Conservation (phyloP, 2,888 invertebrate genomes). For the Hoplodrina blanda region DNA sequence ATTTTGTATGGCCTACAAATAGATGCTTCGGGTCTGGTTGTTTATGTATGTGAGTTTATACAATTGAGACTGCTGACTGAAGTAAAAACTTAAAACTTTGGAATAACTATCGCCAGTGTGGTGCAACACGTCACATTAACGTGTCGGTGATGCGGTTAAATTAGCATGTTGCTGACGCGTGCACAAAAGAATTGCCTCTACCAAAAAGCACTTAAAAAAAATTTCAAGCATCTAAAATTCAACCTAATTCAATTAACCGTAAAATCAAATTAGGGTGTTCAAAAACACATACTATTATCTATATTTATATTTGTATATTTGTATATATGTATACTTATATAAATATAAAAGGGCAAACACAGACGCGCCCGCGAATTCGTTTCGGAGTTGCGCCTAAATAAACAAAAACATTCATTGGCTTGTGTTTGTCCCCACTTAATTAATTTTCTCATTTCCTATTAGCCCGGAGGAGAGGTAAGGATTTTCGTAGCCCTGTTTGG, state of each 20-base stretch:
- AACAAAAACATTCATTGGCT: conserved; percentile 78
- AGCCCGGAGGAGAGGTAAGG: conserved; percentile 65
- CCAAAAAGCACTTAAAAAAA: too few relatives aligned
- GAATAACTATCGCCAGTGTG: too few relatives aligned
- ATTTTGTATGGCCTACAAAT: too few relatives aligned
- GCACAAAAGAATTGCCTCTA: too few relatives aligned
- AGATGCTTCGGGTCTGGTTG: too few relatives aligned
- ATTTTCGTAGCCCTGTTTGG: conserved; percentile 60
- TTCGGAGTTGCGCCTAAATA: conserved; percentile 77
- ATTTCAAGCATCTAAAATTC: not conserved
- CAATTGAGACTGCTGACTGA: too few relatives aligned
- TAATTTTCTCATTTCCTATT: conserved; percentile 88
- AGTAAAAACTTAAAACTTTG: too few relatives aligned
- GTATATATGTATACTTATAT: too few relatives aligned
- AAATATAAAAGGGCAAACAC: conserved; percentile 55
- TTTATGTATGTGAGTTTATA: too few relatives aligned
- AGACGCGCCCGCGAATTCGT: conserved; percentile 50
- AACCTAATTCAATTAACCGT: conserved; percentile 47
- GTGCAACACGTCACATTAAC: too few relatives aligned
- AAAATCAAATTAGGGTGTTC: conserved; percentile 69
- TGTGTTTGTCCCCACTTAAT: conserved; percentile 84
- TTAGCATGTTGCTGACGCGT: too few relatives aligned
- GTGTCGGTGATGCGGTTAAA: too few relatives aligned
- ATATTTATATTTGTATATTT: conserved; percentile 11
- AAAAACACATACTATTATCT: conserved; percentile 61